Evolutionary conservation across 2,888 invertebrate genomes (phyloP).

Genomic region (Thysanoteuthis rhombus): DNA sequence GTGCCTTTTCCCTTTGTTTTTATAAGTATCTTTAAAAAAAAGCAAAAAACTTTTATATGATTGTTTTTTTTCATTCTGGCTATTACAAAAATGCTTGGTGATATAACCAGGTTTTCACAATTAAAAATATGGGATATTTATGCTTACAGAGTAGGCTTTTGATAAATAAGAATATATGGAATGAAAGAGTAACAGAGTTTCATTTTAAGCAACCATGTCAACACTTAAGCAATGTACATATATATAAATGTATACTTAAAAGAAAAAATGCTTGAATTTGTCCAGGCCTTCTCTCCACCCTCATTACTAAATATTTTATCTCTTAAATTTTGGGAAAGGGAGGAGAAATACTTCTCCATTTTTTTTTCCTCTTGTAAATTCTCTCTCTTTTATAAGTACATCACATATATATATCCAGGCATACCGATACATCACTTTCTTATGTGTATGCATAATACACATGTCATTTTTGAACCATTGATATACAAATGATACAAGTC

Average conservation of each 20-base stretch:
- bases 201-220: neutral
- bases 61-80: neutral
- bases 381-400: neutral
- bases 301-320: neutral
- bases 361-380: neutral
- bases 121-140: neutral
- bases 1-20: neutral
- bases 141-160: neutral
- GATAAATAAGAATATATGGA: neutral
- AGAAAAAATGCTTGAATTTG: neutral
- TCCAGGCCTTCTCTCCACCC: neutral
- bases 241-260: neutral
- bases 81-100: neutral
- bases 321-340: neutral
- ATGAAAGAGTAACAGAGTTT: neutral
- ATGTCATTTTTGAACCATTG: constrained; percentile 12
- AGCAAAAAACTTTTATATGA: neutral
- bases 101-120: neutral
- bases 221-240: neutral
- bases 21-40: neutral
- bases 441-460: neutral
- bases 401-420: neutral
- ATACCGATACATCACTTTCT: neutral
- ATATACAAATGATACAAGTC: neutral
- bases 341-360: neutral